Conservation (phyloP, 2,797 vertebrate genomes). For the Phoxinus dragarum region DNA sequence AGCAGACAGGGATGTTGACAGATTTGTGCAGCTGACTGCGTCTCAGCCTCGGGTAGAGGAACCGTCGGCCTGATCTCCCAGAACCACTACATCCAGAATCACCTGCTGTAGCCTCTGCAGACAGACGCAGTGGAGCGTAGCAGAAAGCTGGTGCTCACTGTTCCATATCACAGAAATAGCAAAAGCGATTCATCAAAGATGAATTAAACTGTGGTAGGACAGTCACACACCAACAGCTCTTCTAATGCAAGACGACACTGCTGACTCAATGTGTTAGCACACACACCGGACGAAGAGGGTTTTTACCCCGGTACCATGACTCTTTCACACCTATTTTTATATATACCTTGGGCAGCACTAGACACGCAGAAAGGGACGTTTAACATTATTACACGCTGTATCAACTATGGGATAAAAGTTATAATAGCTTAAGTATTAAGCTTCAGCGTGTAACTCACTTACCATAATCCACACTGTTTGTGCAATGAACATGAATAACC, state of each 20-base stretch:
- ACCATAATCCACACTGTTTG: neutral
- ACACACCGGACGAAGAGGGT: neutral
- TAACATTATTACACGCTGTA: neutral
- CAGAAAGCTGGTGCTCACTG: neutral
- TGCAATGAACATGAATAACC: neutral
- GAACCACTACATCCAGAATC: neutral
- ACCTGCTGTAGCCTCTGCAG: slow-evolving; percentile 34
- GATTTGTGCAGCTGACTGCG: slow-evolving; percentile 42
- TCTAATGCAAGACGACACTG: slow-evolving; percentile 21
- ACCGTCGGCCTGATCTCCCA: slow-evolving; percentile 15
- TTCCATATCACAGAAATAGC: slow-evolving; percentile 11
- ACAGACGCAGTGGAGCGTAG: slow-evolving; percentile 6
- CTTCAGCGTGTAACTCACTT: neutral
- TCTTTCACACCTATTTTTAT: neutral
- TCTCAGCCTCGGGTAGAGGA: neutral
- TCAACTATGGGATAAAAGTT: neutral
- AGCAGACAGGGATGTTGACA: slow-evolving; percentile 41
- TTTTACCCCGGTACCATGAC: neutral
- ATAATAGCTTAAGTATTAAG: too few species aligned
- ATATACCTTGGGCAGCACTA: neutral
- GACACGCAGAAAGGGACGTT: neutral
- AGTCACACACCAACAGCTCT: neutral
- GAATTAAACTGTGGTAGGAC: neutral
- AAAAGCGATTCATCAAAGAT: slow-evolving; percentile 15
- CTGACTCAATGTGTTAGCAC: slow-evolving; percentile 19